Conservation (phyloP, 1,140 invertebrate genomes). For the Galendromus occidentalis region DNA sequence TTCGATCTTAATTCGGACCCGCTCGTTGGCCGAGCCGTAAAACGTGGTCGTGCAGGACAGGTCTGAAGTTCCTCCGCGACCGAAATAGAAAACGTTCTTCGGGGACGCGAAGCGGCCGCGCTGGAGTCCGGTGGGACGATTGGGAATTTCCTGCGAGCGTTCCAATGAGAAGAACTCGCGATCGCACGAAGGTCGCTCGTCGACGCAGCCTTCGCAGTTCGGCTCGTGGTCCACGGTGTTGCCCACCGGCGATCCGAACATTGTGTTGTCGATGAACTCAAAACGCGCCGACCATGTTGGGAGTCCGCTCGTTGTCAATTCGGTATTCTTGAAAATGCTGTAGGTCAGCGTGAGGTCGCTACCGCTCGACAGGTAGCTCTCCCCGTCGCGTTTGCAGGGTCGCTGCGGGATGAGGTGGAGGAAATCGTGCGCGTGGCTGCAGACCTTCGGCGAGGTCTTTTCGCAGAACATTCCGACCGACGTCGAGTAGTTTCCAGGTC, state of each 20-base stretch:
- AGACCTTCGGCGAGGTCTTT: neutral
- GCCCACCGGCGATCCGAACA: neutral
- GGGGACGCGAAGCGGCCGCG: slow-evolving; percentile 14
- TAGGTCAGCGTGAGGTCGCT: slow-evolving; percentile 6
- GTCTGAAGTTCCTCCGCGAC: slow-evolving; percentile 16
- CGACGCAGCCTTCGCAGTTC: neutral
- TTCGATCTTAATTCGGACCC: slow-evolving; percentile 13
- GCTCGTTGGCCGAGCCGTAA: slow-evolving; percentile 11
- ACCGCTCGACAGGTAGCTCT: slow-evolving; percentile 3
- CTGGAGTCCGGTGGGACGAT: neutral
- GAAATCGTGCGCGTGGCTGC: slow-evolving; percentile 2
- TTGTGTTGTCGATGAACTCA: slow-evolving; percentile 5
- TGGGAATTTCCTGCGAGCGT: neutral
- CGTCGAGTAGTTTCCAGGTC: neutral
- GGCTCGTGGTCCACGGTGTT: neutral
- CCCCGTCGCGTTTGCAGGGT: neutral
- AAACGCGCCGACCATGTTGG: slow-evolving; percentile 1
- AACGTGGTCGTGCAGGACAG: slow-evolving; percentile 16
- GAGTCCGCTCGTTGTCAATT: neutral
- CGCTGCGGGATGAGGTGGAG: neutral
- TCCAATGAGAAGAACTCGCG: neutral
- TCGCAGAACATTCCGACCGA: slow-evolving; percentile 4
- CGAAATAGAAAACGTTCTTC: slow-evolving; percentile 17
- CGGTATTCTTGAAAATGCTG: neutral
- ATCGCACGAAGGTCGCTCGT: neutral